These are phyloP conservation scores for Drosophila borealis DNA, from an alignment of 2,888 invertebrate genomes.

Conservation along the genomic window DNA sequence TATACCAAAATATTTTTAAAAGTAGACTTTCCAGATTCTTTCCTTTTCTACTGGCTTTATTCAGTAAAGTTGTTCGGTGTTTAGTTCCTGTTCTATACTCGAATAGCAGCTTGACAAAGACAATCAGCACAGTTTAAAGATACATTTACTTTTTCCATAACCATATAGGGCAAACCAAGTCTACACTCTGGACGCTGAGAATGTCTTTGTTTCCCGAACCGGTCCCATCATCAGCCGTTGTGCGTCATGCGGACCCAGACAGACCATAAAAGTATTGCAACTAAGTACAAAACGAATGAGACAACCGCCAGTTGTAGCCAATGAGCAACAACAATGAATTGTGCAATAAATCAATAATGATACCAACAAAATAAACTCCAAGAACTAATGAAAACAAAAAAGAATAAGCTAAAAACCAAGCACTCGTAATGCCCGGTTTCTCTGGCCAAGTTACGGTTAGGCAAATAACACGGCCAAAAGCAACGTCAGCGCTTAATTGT, in stretches of 20 bases:
- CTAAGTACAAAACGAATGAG: conserved; percentile 40
- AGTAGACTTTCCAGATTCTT: too few relatives aligned
- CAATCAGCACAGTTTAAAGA: conserved; percentile 14
- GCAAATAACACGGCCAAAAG: conserved; percentile 18
- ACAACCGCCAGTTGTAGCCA: conserved; percentile 22
- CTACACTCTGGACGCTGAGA: conserved; percentile 59
- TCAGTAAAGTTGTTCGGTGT: not conserved
- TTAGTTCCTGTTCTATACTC: conserved; percentile 5
- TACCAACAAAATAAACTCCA: conserved; percentile 4
- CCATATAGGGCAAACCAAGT: conserved; percentile 64
- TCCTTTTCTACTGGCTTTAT: not conserved
- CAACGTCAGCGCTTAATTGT: conserved; percentile 41
- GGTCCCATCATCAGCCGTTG: conserved; percentile 38
- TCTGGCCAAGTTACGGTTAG: conserved; percentile 7
- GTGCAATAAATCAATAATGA: conserved; percentile 70
- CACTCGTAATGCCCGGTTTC: not conserved
- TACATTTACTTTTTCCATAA: conserved; percentile 19
- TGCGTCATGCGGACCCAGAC: conserved; percentile 67
- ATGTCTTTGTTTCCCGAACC: conserved; percentile 68
- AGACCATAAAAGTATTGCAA: conserved; percentile 68
- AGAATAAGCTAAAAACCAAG: not conserved
- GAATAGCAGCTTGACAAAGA: conserved; percentile 2
- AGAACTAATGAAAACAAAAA: conserved; percentile 13
- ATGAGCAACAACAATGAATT: conserved; percentile 47
- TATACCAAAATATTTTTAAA: not conserved